Evolutionary conservation across 1,140 invertebrate species (phyloP).

Genomic region (Polyergus mexicanus): DNA sequence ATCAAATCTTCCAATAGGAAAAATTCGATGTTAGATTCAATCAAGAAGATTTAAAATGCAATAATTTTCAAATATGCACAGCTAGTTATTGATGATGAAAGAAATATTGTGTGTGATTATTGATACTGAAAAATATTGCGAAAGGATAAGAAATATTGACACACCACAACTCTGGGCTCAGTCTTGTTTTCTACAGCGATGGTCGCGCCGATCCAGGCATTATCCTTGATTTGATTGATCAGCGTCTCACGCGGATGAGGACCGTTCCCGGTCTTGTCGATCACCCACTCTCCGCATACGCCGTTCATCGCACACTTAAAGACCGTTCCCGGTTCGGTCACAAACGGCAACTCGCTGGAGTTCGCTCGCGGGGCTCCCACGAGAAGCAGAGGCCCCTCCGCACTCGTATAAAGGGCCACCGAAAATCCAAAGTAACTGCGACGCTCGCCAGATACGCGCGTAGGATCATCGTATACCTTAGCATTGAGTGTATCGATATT

Average conservation of each 20-base stretch:
- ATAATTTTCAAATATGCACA: no score
- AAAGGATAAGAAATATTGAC: background rate
- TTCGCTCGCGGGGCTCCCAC: conserved; percentile 79
- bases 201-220: conserved; percentile 77
- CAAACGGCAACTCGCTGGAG: conserved; percentile 34
- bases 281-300: conserved; percentile 66
- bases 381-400: conserved; percentile 64
- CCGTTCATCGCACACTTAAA: conserved; percentile 72
- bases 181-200: conserved; percentile 72
- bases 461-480: conserved; percentile 69
- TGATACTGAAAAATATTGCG: background rate
- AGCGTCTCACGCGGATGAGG: background rate
- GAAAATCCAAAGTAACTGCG: conserved; percentile 80
- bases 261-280: conserved; percentile 52
- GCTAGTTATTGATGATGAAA: no score
- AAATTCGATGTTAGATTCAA: background rate
- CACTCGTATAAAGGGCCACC: conserved; percentile 69
- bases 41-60: no score
- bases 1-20: background rate
- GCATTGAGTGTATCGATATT: conserved; percentile 72
- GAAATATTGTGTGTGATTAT: background rate
- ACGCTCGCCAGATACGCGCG: conserved; percentile 11
- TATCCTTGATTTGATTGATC: conserved; percentile 67
- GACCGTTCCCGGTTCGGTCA: conserved; percentile 77
- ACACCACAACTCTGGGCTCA: conserved; percentile 75